phyloP scores from a whole-genome alignment of 2,113 vertebrate genomes.

The Podarcis cretensis region DNA sequence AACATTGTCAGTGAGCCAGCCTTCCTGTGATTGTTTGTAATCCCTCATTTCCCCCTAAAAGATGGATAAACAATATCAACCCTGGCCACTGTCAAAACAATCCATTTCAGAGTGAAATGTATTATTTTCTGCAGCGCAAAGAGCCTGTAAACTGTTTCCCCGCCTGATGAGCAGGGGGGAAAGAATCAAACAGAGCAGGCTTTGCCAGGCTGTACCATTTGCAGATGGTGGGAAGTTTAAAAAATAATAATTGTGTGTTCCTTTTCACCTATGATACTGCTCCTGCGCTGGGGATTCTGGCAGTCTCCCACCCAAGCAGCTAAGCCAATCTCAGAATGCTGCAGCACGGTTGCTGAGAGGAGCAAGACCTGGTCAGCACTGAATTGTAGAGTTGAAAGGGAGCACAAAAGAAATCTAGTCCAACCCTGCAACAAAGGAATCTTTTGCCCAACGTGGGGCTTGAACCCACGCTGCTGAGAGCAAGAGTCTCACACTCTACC shows the following conservation, averaged over 20 bases:
- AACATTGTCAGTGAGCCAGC: not conserved
- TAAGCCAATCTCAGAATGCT: too few species aligned
- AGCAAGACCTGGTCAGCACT: too few species aligned
- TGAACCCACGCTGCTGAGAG: too few species aligned
- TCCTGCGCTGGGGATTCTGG: not conserved
- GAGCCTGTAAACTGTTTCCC: not conserved
- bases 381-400: too few species aligned
- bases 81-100: not conserved
- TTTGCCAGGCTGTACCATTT: not conserved
- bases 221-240: not conserved
- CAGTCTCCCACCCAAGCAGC: too few species aligned
- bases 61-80: not conserved
- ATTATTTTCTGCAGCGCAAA: not conserved
- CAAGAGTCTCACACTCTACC: too few species aligned
- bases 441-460: too few species aligned
- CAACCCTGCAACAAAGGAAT: too few species aligned
- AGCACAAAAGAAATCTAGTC: too few species aligned
- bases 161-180: not conserved
- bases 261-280: not conserved
- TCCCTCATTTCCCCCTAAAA: not conserved
- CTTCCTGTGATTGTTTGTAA: not conserved
- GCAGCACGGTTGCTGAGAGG: too few species aligned
- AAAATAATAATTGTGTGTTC: not conserved
- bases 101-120: not conserved
- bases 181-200: not conserved